phyloP scores from a whole-genome alignment of 2,797 vertebrate genomes.

The Poecilia picta region DNA sequence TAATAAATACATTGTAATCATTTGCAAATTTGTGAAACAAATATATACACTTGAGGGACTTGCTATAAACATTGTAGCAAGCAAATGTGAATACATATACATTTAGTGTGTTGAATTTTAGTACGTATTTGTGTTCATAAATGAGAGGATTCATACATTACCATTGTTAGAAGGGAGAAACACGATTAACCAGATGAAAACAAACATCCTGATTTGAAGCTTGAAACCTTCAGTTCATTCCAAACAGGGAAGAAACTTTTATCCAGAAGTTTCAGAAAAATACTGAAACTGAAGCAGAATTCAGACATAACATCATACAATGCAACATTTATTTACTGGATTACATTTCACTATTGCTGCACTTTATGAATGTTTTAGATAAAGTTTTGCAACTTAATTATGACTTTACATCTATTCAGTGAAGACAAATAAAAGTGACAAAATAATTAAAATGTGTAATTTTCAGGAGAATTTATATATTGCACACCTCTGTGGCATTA shows the following conservation, averaged over 20 bases:
- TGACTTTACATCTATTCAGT: too few relatives aligned
- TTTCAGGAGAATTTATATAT: too few relatives aligned
- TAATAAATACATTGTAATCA: too few relatives aligned
- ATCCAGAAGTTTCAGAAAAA: not conserved
- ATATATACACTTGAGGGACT: too few relatives aligned
- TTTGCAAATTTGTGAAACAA: not conserved
- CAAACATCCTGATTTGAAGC: slow-evolving; percentile 34
- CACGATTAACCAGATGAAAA: slow-evolving; percentile 43
- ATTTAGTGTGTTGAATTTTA: too few relatives aligned
- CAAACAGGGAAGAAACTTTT: not conserved
- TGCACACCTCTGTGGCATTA: too few relatives aligned
- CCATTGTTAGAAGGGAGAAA: slow-evolving; percentile 32
- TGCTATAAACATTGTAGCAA: not conserved
- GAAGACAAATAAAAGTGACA: too few relatives aligned
- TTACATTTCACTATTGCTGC: not conserved
- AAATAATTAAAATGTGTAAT: too few relatives aligned
- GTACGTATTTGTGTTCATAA: not conserved
- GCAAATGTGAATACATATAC: too few relatives aligned
- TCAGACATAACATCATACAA: not conserved
- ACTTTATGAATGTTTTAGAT: too few relatives aligned
- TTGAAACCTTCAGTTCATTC: not conserved
- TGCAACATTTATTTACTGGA: not conserved
- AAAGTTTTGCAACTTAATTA: too few relatives aligned
- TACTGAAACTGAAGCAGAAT: not conserved
- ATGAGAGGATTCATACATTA: slow-evolving; percentile 6